Percentiles rank a stretch among this genome's conserved stretches.
phyloP scores from a whole-genome alignment of 1,140 invertebrate genomes.

The Nebria ingens region DNA sequence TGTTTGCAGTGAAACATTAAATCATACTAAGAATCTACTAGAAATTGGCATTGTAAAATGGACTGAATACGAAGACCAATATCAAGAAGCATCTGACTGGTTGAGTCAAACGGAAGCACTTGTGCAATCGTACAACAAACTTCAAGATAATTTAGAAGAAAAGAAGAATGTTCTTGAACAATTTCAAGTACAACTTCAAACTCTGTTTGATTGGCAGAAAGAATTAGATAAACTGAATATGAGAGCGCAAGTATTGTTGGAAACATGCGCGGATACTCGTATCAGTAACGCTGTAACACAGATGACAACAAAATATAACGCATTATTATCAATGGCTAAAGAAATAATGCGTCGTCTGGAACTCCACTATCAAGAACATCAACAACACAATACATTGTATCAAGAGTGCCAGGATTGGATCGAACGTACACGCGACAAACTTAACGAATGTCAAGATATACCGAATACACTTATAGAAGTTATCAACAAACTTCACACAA shows the following conservation, averaged over 20 bases:
- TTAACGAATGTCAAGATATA: constrained; percentile 63
- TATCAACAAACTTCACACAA: constrained; percentile 69
- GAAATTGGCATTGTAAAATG: constrained; percentile 88
- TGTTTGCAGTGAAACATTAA: constrained; percentile 53
- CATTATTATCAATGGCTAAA: constrained; percentile 81
- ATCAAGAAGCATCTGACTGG: constrained; percentile 80
- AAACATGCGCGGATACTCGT: constrained; percentile 86
- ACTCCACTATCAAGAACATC: constrained; percentile 84
- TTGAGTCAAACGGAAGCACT: constrained; percentile 74
- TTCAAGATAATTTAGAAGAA: constrained; percentile 78
- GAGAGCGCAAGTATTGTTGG: constrained; percentile 77
- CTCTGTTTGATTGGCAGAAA: constrained; percentile 86
- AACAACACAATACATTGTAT: constrained; percentile 78
- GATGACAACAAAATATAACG: constrained; percentile 88
- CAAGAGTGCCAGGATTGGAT: constrained; percentile 89
- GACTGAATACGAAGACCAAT: constrained; percentile 92
- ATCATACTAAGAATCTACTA: constrained; percentile 68
- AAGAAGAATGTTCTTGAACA: constrained; percentile 83
- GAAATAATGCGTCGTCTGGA: constrained; percentile 86
- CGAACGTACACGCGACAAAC: constrained; percentile 72
- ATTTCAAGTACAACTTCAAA: constrained; percentile 83
- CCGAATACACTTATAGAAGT: constrained; percentile 69
- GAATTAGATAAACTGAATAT: constrained; percentile 86
- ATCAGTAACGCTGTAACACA: constrained; percentile 91
- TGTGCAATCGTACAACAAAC: constrained; percentile 82